Percentiles rank a stretch among this genome's conserved stretches.
Conservation (phyloP, 2,113 vertebrate genomes). For the Orycteropus afer region DNA sequence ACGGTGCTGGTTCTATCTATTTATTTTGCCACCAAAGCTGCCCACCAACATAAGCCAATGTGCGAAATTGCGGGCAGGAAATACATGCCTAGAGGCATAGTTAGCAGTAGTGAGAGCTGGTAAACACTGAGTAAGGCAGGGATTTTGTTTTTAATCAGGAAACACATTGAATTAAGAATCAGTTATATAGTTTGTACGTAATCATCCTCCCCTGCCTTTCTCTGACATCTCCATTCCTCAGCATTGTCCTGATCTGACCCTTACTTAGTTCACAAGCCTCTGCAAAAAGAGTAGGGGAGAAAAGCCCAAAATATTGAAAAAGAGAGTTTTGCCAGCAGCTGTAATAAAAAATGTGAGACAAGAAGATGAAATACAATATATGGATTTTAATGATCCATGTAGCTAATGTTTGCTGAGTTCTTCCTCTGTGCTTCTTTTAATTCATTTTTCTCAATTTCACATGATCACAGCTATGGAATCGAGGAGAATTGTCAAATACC, state of each 20-base stretch:
- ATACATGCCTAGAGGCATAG: neutral
- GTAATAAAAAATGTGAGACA: neutral
- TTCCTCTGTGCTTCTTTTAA: neutral
- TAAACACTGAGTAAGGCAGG: neutral
- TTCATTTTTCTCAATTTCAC: neutral
- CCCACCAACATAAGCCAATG: rapidly evolving
- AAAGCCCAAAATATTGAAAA: neutral
- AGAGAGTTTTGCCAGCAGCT: neutral
- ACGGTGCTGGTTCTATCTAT: neutral
- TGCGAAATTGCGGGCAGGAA: neutral
- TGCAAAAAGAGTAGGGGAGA: neutral
- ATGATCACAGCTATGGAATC: neutral
- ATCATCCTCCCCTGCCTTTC: neutral
- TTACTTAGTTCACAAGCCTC: neutral
- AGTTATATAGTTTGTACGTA: neutral
- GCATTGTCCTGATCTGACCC: neutral
- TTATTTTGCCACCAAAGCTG: neutral
- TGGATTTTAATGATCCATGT: neutral
- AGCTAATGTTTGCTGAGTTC: neutral
- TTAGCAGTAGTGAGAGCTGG: neutral
- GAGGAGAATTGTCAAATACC: neutral
- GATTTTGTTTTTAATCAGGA: neutral
- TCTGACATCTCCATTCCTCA: neutral
- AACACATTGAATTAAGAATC: neutral
- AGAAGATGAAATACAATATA: neutral